These are phyloP conservation scores for Drosophila miranda DNA, from an alignment of 1,140 invertebrate species.

Conservation along the genomic window DNA sequence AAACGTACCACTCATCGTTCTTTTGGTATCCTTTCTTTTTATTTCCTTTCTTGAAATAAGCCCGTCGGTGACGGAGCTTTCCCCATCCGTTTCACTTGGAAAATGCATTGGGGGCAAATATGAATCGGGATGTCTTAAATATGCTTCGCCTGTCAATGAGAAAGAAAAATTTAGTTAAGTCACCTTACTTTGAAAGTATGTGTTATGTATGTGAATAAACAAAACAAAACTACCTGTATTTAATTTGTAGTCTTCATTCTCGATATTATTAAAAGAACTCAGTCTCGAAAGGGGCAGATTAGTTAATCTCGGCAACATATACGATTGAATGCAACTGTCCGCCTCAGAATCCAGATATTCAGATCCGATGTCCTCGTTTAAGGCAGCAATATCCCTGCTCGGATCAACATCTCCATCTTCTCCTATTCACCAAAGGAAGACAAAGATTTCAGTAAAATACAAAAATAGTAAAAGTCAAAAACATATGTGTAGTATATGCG, in stretches of 20 bases:
- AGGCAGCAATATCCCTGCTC: conserved; percentile 86
- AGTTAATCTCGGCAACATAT: conserved; percentile 83
- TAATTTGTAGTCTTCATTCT: conserved; percentile 85
- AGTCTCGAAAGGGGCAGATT: conserved; percentile 84
- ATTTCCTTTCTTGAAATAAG: conserved; percentile 55
- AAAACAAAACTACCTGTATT: conserved; percentile 82
- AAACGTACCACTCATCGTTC: conserved; percentile 62
- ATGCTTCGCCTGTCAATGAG: conserved; percentile 85
- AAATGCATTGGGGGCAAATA: conserved; percentile 91
- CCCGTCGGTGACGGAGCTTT: conserved; percentile 83
- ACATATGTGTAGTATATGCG: no score
- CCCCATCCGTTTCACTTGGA: conserved; percentile 87
- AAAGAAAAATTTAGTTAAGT: not conserved
- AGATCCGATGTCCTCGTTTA: conserved; percentile 88
- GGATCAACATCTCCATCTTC: conserved; percentile 84
- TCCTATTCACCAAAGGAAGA: conserved; percentile 19
- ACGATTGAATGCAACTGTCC: conserved; percentile 85
- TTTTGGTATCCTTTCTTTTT: conserved; percentile 33
- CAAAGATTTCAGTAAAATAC: not conserved
- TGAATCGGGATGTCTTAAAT: conserved; percentile 91
- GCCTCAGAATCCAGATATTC: conserved; percentile 88
- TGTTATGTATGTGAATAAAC: not conserved
- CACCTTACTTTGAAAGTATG: no score
- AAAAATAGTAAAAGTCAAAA: no score
- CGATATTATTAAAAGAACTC: conserved; percentile 87